These are phyloP conservation scores for Brachionus koreanus DNA, from an alignment of 1,140 invertebrate species.

Conservation along the genomic window DNA sequence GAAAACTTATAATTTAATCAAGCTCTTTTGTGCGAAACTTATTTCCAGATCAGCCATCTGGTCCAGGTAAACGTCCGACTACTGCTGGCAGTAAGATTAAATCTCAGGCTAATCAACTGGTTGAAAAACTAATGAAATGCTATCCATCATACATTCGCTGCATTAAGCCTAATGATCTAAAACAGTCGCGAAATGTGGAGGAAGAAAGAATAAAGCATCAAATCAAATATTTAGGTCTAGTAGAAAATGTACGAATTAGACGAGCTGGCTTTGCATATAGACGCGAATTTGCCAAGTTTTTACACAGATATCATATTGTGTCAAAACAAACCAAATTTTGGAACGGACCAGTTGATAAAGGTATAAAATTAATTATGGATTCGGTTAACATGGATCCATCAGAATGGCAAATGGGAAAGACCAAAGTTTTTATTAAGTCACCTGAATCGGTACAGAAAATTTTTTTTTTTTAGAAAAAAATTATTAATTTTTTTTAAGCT, in stretches of 20 bases:
- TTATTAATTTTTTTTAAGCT: slow-evolving; percentile 59
- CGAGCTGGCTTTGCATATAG: slow-evolving; percentile 82
- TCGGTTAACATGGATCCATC: slow-evolving; percentile 65
- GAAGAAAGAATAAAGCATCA: slow-evolving; percentile 69
- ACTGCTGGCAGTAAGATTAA: slow-evolving; percentile 36
- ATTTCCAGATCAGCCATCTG: slow-evolving; percentile 32
- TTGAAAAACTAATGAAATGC: slow-evolving; percentile 69
- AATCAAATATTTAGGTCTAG: slow-evolving; percentile 96
- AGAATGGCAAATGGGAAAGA: slow-evolving; percentile 70
- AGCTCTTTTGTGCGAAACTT: slow-evolving; percentile 27
- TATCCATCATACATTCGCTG: slow-evolving; percentile 71
- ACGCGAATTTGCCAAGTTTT: slow-evolving; percentile 65
- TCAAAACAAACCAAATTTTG: slow-evolving; percentile 25
- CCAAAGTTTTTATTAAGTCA: slow-evolving; percentile 73
- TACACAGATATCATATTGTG: slow-evolving; percentile 55
- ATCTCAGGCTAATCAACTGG: slow-evolving; percentile 69
- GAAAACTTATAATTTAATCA: background rate
- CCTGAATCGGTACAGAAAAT: slow-evolving; percentile 67
- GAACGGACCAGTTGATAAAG: slow-evolving; percentile 16
- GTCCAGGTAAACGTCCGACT: background rate
- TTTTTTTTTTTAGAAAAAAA: background rate
- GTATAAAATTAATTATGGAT: slow-evolving; percentile 64
- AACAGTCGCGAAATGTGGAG: slow-evolving; percentile 57
- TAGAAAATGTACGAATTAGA: slow-evolving; percentile 96
- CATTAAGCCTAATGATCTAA: slow-evolving; percentile 75